Conservation (phyloP, 2,797 vertebrate genomes). For the Propithecus deckenii region DNA sequence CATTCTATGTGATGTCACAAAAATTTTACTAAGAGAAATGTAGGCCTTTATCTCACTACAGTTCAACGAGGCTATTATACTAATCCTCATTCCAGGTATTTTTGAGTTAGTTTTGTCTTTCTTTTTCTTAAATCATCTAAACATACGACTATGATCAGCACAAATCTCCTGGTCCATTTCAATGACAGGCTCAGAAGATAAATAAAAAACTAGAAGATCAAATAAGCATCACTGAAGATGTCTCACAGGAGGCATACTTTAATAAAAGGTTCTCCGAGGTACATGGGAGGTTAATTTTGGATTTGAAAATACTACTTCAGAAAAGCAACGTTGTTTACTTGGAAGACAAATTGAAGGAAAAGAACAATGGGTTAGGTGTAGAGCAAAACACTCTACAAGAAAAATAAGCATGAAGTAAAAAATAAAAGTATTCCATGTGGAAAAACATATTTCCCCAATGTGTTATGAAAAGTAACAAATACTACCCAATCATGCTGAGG, state of each 20-base stretch:
- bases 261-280: conserved; percentile 43
- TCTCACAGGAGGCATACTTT: background rate
- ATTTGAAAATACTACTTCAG: conserved; percentile 76
- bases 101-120: background rate
- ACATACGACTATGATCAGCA: background rate
- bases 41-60: background rate
- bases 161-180: background rate
- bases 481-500: conserved; percentile 30
- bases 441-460: conserved; percentile 77
- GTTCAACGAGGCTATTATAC: background rate
- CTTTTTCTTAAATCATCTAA: background rate
- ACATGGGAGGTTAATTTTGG: conserved; percentile 68
- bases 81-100: background rate
- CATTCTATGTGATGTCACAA: background rate
- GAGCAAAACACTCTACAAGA: conserved; percentile 80
- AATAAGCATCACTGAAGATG: conserved; percentile 26
- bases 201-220: conserved; percentile 12
- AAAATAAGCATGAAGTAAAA: conserved; percentile 77
- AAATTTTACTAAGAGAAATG: background rate
- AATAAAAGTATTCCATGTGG: conserved; percentile 60
- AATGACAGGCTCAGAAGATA: background rate
- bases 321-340: conserved; percentile 77
- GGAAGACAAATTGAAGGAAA: conserved; percentile 77
- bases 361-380: conserved; percentile 73
- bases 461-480: conserved; percentile 69